phyloP scores from a whole-genome alignment of 2,797 vertebrate species.

The Smutsia temminckii region DNA sequence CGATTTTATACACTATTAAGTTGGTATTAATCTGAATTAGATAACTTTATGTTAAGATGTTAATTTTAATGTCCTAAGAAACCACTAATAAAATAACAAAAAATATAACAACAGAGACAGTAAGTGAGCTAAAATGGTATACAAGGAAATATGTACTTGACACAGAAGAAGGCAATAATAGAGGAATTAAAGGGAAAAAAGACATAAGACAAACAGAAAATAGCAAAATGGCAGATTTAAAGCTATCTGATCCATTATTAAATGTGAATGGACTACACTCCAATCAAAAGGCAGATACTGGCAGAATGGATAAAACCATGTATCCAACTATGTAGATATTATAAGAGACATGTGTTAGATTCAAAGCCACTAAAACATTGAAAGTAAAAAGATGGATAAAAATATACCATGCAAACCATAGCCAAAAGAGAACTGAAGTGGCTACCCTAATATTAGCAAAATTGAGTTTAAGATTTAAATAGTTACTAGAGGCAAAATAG shows the following conservation, averaged over 20 bases:
- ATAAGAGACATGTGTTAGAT: background rate
- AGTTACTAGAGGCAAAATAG: background rate
- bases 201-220: background rate
- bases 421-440: background rate
- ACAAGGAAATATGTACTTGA: background rate
- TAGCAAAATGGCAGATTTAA: background rate
- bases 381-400: background rate
- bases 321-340: background rate
- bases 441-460: background rate
- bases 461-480: background rate
- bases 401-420: background rate
- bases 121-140: background rate
- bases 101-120: background rate
- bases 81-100: background rate
- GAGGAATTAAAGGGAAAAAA: background rate
- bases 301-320: background rate
- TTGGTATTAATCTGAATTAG: background rate
- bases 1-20: background rate
- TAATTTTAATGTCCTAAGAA: background rate
- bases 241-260: background rate
- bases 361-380: background rate
- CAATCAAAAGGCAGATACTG: background rate
- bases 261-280: background rate
- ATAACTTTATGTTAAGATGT: background rate
- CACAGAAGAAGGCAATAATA: background rate